These are phyloP conservation scores for Centropyge bicolor DNA, from an alignment of 2,797 vertebrate genomes.

Conservation along the genomic window DNA sequence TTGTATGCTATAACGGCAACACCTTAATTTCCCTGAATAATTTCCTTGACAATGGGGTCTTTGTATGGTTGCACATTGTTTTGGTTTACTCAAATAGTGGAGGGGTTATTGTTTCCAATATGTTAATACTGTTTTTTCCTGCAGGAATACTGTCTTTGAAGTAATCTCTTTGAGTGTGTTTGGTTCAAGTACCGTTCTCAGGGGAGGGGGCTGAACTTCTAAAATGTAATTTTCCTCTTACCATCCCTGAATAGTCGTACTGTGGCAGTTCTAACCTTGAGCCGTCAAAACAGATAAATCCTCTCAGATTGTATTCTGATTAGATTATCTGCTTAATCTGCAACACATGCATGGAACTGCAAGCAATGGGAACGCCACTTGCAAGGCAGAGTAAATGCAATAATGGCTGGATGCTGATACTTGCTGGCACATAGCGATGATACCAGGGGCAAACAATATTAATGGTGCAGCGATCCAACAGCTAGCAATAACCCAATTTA, in stretches of 20 bases:
- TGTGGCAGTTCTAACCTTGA: conserved; percentile 80
- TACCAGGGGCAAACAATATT: conserved; percentile 60
- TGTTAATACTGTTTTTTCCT: conserved; percentile 80
- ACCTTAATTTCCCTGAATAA: conserved; percentile 70
- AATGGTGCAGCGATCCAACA: conserved; percentile 55
- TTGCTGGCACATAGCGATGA: conserved; percentile 61
- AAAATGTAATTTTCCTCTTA: conserved; percentile 77
- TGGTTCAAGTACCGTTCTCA: conserved; percentile 71
- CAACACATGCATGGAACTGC: conserved; percentile 70
- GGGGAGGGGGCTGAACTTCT: conserved; percentile 72
- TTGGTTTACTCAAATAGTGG: conserved; percentile 71
- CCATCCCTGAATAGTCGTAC: conserved; percentile 67
- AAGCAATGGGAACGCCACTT: conserved; percentile 54
- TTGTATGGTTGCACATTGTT: conserved; percentile 72
- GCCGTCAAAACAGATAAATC: conserved; percentile 78
- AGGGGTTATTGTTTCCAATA: conserved; percentile 82
- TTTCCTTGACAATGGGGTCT: conserved; percentile 78
- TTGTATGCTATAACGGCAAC: conserved; percentile 21
- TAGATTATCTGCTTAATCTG: conserved; percentile 83
- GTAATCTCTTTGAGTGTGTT: conserved; percentile 78
- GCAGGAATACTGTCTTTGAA: conserved; percentile 83
- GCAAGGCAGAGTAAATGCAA: conserved; percentile 66
- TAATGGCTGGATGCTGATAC: conserved; percentile 67
- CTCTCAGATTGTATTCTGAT: conserved; percentile 82
- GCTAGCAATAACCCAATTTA: conserved; percentile 60